phyloP scores from a whole-genome alignment of 64 coral and sea anemone species.

The Acropora yongei region DNA sequence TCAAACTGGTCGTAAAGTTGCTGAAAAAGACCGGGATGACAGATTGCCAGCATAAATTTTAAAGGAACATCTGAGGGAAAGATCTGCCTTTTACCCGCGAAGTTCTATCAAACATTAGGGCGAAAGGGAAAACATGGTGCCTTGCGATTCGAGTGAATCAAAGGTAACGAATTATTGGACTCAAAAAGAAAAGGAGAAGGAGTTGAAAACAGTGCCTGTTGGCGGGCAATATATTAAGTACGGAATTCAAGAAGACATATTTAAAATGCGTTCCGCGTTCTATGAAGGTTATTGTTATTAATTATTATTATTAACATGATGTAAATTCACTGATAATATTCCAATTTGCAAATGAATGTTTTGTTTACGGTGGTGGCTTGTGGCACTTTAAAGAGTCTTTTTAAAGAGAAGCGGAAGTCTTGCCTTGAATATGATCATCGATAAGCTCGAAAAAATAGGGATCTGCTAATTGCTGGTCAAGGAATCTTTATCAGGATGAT shows the following conservation, averaged over 20 bases:
- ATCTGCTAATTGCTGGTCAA: not conserved
- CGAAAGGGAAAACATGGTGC: too few species aligned
- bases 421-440: not conserved
- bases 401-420: not conserved
- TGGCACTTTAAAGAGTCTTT: conserved; percentile 8
- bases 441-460: not conserved
- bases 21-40: not conserved
- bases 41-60: not conserved
- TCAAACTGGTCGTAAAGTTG: not conserved
- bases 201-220: too few species aligned
- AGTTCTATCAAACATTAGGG: too few species aligned
- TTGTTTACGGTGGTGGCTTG: conserved; percentile 14
- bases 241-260: too few species aligned
- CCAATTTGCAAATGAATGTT: conserved; percentile 4
- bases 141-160: too few species aligned
- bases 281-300: too few species aligned
- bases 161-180: too few species aligned
- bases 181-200: too few species aligned
- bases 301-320: too few species aligned
- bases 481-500: not conserved
- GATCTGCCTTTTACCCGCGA: too few species aligned
- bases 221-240: too few species aligned
- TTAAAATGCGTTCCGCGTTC: too few species aligned
- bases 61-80: not conserved
- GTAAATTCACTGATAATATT: not conserved